Percentiles rank a stretch among this genome's conserved stretches.
Evolutionary conservation across 2,888 invertebrate species (phyloP).

Genomic region (Brachyptera putata): DNA sequence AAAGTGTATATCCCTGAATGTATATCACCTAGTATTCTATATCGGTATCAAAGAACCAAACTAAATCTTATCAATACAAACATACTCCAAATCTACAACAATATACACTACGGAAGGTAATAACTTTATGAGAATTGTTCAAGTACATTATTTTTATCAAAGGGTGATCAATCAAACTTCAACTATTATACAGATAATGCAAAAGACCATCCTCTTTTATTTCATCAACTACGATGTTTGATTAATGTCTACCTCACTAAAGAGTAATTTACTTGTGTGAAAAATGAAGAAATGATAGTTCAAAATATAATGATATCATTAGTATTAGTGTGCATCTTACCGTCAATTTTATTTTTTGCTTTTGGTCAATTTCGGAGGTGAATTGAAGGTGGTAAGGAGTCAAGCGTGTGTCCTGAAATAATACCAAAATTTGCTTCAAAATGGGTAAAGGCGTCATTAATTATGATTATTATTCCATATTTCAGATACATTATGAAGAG

Average conservation of each 20-base stretch:
- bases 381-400: conserved; percentile 9
- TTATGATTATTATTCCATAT: too few species aligned
- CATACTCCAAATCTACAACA: too few species aligned
- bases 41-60: too few species aligned
- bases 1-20: too few species aligned
- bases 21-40: too few species aligned
- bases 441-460: too few species aligned
- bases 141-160: conserved; percentile 27
- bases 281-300: background rate
- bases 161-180: conserved; percentile 26
- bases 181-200: background rate
- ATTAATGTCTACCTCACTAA: background rate
- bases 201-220: background rate
- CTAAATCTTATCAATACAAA: too few species aligned
- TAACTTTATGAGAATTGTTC: too few species aligned
- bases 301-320: background rate
- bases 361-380: conserved; percentile 13
- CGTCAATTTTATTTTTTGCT: conserved; percentile 13
- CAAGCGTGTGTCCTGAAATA: conserved; percentile 3
- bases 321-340: background rate
- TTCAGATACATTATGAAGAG: too few species aligned
- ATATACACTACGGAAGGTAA: too few species aligned
- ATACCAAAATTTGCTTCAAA: conserved; percentile 4
- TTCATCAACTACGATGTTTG: too few species aligned
- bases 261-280: background rate